A percentile compares a stretch with the other conserved stretches of the same genome.
Evolutionary conservation across 2,888 invertebrate species (phyloP).

Genomic region (Smittia sp.): DNA sequence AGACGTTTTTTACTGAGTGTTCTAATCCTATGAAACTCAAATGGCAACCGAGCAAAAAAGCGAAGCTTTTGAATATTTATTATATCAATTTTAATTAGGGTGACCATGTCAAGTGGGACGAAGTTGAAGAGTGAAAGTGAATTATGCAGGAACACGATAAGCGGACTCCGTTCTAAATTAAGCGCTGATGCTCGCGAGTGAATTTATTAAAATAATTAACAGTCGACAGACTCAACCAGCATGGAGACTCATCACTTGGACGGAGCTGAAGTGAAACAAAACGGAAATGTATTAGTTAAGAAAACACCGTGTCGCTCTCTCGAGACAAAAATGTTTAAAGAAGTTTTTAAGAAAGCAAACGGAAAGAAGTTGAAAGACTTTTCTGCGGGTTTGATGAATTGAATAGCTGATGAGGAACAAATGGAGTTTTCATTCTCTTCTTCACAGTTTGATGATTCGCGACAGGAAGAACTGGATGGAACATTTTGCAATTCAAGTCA

Average conservation of each 20-base stretch:
- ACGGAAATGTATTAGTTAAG: conserved; percentile 42
- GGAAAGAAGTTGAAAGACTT: conserved; percentile 26
- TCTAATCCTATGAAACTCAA: not conserved
- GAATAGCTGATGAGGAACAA: not conserved
- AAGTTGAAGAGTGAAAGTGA: not conserved
- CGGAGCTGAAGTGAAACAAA: conserved; percentile 29
- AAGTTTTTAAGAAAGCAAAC: conserved; percentile 33
- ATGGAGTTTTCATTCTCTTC: not conserved
- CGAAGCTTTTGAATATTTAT: not conserved
- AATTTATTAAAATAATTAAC: conserved; percentile 36
- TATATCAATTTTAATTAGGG: not conserved
- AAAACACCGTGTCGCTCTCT: conserved; percentile 36
- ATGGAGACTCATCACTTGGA: conserved; percentile 7
- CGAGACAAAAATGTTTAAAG: not conserved
- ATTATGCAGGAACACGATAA: conserved; percentile 22
- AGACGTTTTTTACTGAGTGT: not conserved
- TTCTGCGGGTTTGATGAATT: not conserved
- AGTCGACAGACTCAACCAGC: conserved; percentile 37
- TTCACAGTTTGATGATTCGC: not conserved
- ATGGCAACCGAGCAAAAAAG: not conserved
- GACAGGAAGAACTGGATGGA: conserved; percentile 3
- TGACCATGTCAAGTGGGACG: not conserved
- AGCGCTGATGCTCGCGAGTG: not conserved
- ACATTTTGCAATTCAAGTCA: not conserved
- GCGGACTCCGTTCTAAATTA: not conserved